Evolutionary conservation across 1,140 invertebrate species (phyloP), one percentile per base, ranked within the genome.

Genomic region (Drosophila biarmipes): DNA sequence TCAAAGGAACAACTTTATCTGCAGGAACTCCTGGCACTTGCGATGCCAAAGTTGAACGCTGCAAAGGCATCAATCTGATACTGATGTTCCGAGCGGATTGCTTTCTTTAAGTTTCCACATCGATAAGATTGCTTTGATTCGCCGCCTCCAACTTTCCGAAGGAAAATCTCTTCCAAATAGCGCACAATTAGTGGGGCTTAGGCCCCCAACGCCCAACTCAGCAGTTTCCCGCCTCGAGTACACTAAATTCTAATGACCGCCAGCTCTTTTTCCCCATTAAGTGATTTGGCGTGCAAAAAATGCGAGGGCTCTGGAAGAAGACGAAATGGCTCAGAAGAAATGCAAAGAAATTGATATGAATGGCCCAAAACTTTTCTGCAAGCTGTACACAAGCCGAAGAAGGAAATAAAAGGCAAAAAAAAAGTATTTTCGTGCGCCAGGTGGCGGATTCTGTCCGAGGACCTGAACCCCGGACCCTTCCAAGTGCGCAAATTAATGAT

Each of bases 341-440:
- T 68, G 81, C 78, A 29, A 85, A 73, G 77, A 74, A 86, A 86
- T 86, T 78, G 78, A 81, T 86, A 87, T 86, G 82, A 78, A 87
- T 78, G 68, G 78, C 15, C 29, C 57, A 78, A 77, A 86, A 86
- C 66, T 86, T 86, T 86, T 81, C 52, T 77, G 78, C 78, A 85
- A 77, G 73, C 67, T 64, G 55, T 78, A 77, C 69, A 49, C 40
- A 57, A 62, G 52, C 37, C 19, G 46, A 57, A 24, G 51, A 62
- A 40, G 59, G 51, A 8, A 58, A 42, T 76, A 67, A 72, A 63
- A 61, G 73, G 56, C 58, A 38, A 38, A 37, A 67, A 67, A 14
- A 77, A 68, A 64, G 51, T 19, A 48, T 29, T 77, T 63, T 63
- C 43, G 45, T 77, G 73, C 34, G 67, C 58, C 73, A 85, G 81